A percentile compares a stretch with the other conserved stretches of the same genome.
These are phyloP conservation scores for Leucosticte australis DNA, from an alignment of 2,113 vertebrate species.

Conservation along the genomic window DNA sequence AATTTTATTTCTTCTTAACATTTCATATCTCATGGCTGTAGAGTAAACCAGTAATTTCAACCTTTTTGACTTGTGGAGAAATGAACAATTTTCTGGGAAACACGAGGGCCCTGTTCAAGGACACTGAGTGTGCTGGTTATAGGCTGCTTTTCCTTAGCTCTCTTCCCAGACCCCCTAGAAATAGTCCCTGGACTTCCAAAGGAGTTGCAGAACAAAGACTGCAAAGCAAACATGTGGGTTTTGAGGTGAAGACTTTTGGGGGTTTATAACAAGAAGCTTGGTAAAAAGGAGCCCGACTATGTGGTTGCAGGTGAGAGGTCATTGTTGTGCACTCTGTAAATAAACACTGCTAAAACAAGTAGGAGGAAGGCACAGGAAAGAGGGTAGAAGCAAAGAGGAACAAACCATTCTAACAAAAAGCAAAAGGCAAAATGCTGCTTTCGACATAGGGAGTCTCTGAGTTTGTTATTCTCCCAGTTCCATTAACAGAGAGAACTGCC, in stretches of 20 bases:
- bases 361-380: not conserved
- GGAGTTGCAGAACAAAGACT: not conserved
- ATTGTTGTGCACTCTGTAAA: not conserved
- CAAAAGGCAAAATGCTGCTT: not conserved
- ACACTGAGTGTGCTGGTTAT: not conserved
- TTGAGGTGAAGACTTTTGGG: not conserved
- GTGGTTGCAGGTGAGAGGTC: not conserved
- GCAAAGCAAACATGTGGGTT: not conserved
- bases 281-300: rapidly evolving
- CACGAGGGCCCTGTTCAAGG: not conserved
- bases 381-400: not conserved
- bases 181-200: not conserved
- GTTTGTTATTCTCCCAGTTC: not conserved
- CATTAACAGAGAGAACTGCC: not conserved
- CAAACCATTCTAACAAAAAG: not conserved
- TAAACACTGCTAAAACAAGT: not conserved
- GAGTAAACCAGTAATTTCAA: not conserved
- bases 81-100: not conserved
- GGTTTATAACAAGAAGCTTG: not conserved
- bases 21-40: not conserved
- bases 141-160: not conserved
- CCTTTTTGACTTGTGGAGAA: not conserved
- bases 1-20: not conserved
- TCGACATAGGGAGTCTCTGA: not conserved
- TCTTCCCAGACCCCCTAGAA: not conserved